Conservation (phyloP, 2,113 vertebrate genomes). For the Salvelinus sp. region DNA sequence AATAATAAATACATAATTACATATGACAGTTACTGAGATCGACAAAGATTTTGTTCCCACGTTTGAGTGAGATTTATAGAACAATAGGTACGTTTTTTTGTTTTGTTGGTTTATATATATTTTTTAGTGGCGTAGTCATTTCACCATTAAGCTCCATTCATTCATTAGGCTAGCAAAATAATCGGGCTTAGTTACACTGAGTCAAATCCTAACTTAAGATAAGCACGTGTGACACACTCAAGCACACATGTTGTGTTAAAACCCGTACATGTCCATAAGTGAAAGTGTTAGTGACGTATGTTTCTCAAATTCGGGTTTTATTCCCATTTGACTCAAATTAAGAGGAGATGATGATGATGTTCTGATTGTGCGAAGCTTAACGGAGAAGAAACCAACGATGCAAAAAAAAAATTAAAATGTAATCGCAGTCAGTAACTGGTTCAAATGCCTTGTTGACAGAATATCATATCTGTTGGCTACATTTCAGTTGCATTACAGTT, state of each 20-base stretch:
- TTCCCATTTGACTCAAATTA: neutral
- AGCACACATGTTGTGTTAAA: too few species aligned
- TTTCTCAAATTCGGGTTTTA: neutral
- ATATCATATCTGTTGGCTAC: neutral
- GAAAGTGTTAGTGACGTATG: too few species aligned
- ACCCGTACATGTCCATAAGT: too few species aligned
- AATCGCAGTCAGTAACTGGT: conserved; percentile 2
- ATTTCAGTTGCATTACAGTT: conserved; percentile 7
- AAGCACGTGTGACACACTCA: too few species aligned
- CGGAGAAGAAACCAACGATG: conserved; percentile 36
- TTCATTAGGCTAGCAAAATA: neutral
- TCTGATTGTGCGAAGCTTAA: neutral
- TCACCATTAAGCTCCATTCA: neutral
- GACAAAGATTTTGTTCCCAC: too few species aligned
- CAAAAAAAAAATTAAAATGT: neutral
- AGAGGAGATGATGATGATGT: neutral
- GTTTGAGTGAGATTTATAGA: neutral
- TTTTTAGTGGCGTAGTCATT: neutral
- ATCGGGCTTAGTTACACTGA: neutral
- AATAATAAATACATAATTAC: neutral
- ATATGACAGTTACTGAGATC: neutral
- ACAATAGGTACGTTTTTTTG: neutral
- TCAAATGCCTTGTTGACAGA: neutral
- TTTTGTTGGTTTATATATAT: too few species aligned
- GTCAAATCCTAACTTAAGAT: too few species aligned